Percentiles rank a stretch among this genome's conserved stretches.
Conservation (phyloP, 1,140 invertebrate species). For the Ceratosolen solmsi region DNA sequence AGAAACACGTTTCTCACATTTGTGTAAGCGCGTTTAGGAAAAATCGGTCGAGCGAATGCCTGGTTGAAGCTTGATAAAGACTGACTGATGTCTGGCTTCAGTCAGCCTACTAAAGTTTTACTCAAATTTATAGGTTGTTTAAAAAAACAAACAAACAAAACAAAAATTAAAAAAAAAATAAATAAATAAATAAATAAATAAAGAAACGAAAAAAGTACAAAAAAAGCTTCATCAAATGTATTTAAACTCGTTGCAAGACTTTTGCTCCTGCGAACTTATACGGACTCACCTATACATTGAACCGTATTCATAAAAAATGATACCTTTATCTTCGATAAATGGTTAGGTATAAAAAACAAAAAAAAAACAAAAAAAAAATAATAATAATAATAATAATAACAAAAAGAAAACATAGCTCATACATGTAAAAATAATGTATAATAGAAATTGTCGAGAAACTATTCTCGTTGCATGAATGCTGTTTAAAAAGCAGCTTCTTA, state of each 20-base stretch:
- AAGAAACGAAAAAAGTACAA: neutral
- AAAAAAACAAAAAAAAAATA: too few relatives aligned
- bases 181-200: too few relatives aligned
- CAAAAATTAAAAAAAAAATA: too few relatives aligned
- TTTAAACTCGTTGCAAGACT: neutral
- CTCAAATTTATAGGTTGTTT: neutral
- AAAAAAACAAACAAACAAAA: neutral
- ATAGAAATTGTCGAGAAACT: neutral
- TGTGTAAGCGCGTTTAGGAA: neutral
- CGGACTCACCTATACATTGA: neutral
- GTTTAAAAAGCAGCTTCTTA: neutral
- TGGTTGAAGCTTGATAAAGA: neutral
- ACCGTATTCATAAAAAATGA: neutral
- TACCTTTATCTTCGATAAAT: neutral
- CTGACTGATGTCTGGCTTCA: neutral
- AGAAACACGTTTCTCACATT: neutral
- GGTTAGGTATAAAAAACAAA: neutral
- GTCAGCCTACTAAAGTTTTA: neutral
- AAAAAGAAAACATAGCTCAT: neutral
- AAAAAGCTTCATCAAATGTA: too few relatives aligned
- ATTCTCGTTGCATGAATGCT: slow-evolving; percentile 2
- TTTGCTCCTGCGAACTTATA: neutral
- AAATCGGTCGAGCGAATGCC: neutral
- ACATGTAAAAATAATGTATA: neutral
- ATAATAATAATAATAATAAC: too few relatives aligned